Percentiles rank a stretch among this genome's conserved stretches.
Conservation (phyloP, 2,797 vertebrate species). For the Enteromius mattozi region DNA sequence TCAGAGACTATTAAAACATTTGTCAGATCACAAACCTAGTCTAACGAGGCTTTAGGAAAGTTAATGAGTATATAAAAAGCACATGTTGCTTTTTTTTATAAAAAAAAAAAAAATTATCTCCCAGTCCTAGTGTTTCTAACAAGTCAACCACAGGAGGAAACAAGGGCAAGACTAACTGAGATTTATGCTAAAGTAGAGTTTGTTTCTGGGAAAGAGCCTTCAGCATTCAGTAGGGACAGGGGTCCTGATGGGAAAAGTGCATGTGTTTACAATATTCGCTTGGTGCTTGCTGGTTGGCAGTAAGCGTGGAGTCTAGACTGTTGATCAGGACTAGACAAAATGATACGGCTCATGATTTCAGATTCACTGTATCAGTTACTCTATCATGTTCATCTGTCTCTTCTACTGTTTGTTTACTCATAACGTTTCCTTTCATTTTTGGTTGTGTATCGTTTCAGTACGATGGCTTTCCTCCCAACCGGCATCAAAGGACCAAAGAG, state of each 20-base stretch:
- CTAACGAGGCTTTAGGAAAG: background rate
- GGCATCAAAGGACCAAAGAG: conserved; percentile 23
- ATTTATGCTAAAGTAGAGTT: conserved; percentile 37
- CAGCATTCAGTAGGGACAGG: conserved; percentile 38
- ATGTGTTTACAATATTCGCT: conserved; percentile 64
- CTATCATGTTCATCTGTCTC: background rate
- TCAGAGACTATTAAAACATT: conserved; percentile 4
- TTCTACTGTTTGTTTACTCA: conserved; percentile 9
- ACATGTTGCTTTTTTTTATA: background rate
- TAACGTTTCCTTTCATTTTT: conserved; percentile 25
- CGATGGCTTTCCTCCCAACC: background rate
- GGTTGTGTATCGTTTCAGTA: conserved; percentile 6
- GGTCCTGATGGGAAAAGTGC: conserved; percentile 60
- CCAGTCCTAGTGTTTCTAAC: background rate
- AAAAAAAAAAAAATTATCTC: background rate
- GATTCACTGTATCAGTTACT: background rate
- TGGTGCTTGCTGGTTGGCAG: conserved; percentile 48
- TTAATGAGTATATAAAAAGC: conserved; percentile 1
- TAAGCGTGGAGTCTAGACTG: conserved; percentile 64
- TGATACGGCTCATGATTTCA: background rate
- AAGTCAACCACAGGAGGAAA: conserved; percentile 16
- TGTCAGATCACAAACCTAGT: background rate
- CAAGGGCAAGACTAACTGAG: conserved; percentile 13
- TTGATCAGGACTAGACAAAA: conserved; percentile 52
- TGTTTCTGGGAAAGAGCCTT: conserved; percentile 38